Evolutionary conservation across 1,140 invertebrate genomes (phyloP).

Genomic region (Paracyclopina nana): DNA sequence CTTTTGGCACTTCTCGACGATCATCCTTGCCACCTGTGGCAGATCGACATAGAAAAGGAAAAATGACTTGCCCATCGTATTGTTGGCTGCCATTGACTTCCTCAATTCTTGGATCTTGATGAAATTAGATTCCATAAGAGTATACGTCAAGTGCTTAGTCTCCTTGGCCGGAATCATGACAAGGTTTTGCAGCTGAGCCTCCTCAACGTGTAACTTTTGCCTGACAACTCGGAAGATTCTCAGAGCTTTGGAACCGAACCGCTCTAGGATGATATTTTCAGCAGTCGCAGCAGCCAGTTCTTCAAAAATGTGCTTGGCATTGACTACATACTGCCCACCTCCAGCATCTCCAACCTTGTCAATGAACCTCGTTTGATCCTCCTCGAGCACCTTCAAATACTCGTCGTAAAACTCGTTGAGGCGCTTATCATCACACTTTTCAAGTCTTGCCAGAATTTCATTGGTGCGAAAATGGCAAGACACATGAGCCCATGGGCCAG

Average conservation of each 20-base stretch:
- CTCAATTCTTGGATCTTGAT: conserved; percentile 20
- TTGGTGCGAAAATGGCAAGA: neutral
- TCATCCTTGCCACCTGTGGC: conserved; percentile 16
- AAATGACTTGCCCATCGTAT: conserved; percentile 17
- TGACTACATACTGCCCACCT: conserved; percentile 7
- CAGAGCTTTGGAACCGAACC: conserved; percentile 19
- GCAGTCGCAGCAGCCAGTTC: conserved; percentile 15
- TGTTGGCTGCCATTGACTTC: conserved; percentile 18
- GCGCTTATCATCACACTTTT: neutral
- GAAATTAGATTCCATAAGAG: conserved; percentile 19
- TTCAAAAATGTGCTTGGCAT: conserved; percentile 15
- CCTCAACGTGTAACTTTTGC: conserved; percentile 19
- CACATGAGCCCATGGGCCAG: neutral
- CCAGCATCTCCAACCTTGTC: conserved; percentile 15
- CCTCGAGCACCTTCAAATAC: conserved; percentile 7
- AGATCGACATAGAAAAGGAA: conserved; percentile 20
- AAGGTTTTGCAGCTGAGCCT: conserved; percentile 19
- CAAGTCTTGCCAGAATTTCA: neutral
- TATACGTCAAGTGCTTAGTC: conserved; percentile 20
- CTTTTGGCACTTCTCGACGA: conserved; percentile 1
- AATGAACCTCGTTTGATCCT: conserved; percentile 18
- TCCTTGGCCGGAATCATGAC: conserved; percentile 21
- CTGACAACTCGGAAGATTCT: conserved; percentile 21
- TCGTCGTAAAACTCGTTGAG: neutral
- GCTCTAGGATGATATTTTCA: conserved; percentile 19